These are phyloP conservation scores for Natrix natrix DNA, from an alignment of 2,797 vertebrate genomes.

Conservation along the genomic window DNA sequence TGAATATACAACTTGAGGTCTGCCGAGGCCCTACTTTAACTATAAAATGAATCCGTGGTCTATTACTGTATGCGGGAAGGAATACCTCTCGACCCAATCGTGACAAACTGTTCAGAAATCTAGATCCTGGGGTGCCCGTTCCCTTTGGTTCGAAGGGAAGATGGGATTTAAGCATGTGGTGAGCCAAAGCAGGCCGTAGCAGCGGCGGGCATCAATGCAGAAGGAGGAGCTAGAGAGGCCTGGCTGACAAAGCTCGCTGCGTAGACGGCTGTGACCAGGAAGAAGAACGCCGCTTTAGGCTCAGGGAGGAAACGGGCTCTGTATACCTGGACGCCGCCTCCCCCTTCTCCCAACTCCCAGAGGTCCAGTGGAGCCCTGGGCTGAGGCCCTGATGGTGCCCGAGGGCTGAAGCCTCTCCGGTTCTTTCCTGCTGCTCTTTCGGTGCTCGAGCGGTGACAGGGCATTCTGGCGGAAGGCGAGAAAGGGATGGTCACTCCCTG, in stretches of 20 bases:
- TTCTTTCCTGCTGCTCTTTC: neutral
- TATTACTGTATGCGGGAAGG: neutral
- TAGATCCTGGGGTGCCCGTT: neutral
- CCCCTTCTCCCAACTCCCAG: neutral
- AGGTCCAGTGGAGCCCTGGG: neutral
- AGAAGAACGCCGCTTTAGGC: conserved; percentile 42
- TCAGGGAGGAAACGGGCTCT: conserved; percentile 24
- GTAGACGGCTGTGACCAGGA: conserved; percentile 60
- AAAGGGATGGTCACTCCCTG: conserved; percentile 25
- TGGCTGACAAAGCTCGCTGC: conserved; percentile 58
- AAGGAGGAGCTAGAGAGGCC: conserved; percentile 54
- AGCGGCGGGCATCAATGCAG: neutral
- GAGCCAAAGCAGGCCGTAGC: neutral
- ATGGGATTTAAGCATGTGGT: neutral
- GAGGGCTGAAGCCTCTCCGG: conserved; percentile 33
- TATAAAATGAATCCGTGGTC: neutral
- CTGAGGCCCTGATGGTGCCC: conserved; percentile 23
- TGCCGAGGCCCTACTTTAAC: neutral
- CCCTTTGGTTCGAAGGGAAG: neutral
- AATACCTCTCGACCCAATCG: too few relatives aligned
- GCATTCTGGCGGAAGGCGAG: conserved; percentile 31
- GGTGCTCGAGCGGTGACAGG: neutral
- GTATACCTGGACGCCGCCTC: conserved; percentile 1
- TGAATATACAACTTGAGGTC: neutral
- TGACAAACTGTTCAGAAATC: neutral